Evolutionary conservation across 2,797 vertebrate species (phyloP).

Genomic region (Melanotaenia trifasciata): DNA sequence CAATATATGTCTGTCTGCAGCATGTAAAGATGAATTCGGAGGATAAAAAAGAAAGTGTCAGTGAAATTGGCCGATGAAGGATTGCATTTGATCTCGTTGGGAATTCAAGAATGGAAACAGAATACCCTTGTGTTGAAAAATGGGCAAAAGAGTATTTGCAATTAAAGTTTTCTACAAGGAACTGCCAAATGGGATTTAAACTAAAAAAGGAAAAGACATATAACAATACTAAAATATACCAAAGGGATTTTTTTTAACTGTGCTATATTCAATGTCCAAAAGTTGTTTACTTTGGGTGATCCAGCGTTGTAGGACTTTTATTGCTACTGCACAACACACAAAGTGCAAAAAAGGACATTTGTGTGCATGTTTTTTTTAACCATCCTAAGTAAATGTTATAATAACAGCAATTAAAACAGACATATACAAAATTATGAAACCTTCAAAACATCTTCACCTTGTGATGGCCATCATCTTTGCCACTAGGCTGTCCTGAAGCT

Average conservation of each 20-base stretch:
- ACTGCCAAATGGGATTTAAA: constrained; percentile 69
- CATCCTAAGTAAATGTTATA: no score
- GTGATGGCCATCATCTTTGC: constrained; percentile 27
- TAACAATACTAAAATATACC: constrained; percentile 51
- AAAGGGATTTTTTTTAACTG: background rate
- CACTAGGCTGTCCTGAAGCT: constrained; percentile 46
- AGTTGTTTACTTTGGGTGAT: no score
- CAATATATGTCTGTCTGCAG: constrained; percentile 79
- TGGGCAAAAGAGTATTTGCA: constrained; percentile 69
- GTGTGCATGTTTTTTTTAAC: no score
- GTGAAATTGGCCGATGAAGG: constrained; percentile 82
- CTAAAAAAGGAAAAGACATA: constrained; percentile 30
- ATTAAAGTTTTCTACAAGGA: constrained; percentile 73
- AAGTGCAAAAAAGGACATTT: no score
- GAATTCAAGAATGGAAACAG: constrained; percentile 77
- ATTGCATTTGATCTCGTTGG: constrained; percentile 82
- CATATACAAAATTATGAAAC: background rate
- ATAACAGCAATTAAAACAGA: background rate
- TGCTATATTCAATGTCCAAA: constrained; percentile 13
- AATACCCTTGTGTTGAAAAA: constrained; percentile 77
- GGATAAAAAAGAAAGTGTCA: constrained; percentile 80
- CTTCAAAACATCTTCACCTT: background rate
- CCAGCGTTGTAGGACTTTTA: no score
- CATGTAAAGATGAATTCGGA: constrained; percentile 80
- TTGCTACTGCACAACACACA: no score